Conservation (phyloP, 2,113 vertebrate genomes). For the Mastomys natalensis region DNA sequence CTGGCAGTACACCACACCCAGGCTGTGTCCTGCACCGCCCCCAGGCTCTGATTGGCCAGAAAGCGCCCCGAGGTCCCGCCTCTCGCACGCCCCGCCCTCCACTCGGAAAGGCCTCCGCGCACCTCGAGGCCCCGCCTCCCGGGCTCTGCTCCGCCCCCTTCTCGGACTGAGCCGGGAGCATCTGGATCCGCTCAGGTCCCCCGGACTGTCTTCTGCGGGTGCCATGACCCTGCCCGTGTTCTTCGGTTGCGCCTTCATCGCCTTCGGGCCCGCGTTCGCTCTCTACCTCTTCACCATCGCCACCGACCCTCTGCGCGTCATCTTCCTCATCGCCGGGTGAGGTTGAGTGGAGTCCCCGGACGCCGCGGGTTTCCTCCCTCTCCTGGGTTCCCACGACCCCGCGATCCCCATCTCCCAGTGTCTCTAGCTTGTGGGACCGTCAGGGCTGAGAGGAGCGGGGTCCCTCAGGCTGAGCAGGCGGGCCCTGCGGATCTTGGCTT, state of each 20-base stretch:
- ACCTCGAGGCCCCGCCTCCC: background rate
- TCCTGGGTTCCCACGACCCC: background rate
- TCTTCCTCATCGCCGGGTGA: constrained; percentile 92
- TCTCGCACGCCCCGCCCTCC: accelerated
- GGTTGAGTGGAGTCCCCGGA: constrained; percentile 73
- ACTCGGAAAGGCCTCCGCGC: background rate
- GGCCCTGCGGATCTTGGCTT: background rate
- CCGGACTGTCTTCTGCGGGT: background rate
- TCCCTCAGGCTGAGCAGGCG: background rate
- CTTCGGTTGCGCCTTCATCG: constrained; percentile 91
- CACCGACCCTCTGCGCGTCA: constrained; percentile 88
- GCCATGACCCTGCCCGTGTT: constrained; percentile 90
- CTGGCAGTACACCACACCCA: accelerated
- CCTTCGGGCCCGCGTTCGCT: constrained; percentile 90
- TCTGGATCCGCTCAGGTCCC: accelerated
- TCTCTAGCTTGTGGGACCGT: background rate
- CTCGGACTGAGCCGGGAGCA: accelerated
- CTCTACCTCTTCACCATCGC: constrained; percentile 91
- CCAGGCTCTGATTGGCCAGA: background rate
- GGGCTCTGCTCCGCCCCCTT: accelerated
- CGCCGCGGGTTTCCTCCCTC: background rate
- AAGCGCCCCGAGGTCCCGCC: background rate
- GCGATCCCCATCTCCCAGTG: background rate
- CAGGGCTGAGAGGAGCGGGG: no score
- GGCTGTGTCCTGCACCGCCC: background rate